Conservation (phyloP, 1,140 invertebrate species). For the Eriosoma lanigerum region DNA sequence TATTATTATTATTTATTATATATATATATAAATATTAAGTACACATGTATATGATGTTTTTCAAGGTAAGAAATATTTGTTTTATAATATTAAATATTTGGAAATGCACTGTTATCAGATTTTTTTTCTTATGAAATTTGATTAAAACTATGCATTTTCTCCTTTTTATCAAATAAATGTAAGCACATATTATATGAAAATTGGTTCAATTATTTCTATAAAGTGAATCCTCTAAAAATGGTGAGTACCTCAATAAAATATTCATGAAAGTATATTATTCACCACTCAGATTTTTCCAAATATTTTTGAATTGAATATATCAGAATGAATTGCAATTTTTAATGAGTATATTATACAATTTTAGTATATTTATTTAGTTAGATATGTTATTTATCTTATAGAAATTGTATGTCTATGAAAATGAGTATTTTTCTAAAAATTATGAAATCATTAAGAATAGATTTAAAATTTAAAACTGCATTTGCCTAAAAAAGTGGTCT, state of each 20-base stretch:
- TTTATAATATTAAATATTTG: conserved; percentile 36
- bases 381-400: too few species aligned
- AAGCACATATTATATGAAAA: conserved; percentile 40
- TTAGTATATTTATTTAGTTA: not conserved
- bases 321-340: too few species aligned
- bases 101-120: conserved; percentile 35
- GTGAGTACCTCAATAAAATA: conserved; percentile 37
- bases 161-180: conserved; percentile 46
- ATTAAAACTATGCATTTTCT: conserved; percentile 27
- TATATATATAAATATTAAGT: conserved; percentile 22
- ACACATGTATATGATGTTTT: conserved; percentile 42
- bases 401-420: too few species aligned
- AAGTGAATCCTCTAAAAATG: conserved; percentile 41
- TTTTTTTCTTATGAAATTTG: conserved; percentile 35
- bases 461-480: too few species aligned
- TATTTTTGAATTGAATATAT: not conserved
- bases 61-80: conserved; percentile 48
- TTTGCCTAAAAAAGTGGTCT: too few species aligned
- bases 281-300: not conserved
- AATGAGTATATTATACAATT: not conserved
- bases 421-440: too few species aligned
- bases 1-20: conserved; percentile 47
- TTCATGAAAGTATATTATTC: conserved; percentile 17
- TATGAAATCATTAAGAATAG: too few species aligned
- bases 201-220: conserved; percentile 45